Base-by-base conservation (phyloP, 2,797 vertebrate genomes). In the Syngnathus rostellatus region DNA sequence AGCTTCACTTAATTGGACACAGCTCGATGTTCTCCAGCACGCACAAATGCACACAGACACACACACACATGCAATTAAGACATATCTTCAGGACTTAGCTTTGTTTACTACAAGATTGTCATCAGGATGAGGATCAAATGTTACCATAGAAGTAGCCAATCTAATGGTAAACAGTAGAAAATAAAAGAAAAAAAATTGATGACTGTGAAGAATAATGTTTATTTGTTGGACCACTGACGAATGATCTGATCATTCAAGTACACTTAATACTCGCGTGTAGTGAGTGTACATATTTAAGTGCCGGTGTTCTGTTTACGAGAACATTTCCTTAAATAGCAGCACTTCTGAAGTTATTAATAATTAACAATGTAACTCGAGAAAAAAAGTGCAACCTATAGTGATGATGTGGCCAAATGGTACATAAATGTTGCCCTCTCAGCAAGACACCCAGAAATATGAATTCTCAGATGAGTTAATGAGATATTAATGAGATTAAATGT, bases 1-100 rank as follows among this genome's bases (percentile, higher is more conserved):
- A 83, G 77, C 82, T 82, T 65, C 1, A 43, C 59, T 73, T 87
- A 87, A 89, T 85, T 86, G 78, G 80, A 77, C 75, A 74, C 45
- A 45, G 77, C 69, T 77, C 59, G 10, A 50, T 61, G 37, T 9
- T 8, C 37, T 19, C 14, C 40, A 31, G 11, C 45, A 59, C 54
- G 31, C 31, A 31, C 43, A 23, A 37, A 40, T 31, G n/a, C 39
- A 63, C 40, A 48, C 66, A 67, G 1, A 64, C 10, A 43, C 14
- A 2, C 39, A 58, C 65, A 80, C 68, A 77, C 73, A 41, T 43
- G 12, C 14, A 2, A 69, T 53, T 21, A 72, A 62, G 75, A 16
- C 41, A 16, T 50, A 63, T 71, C 68, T 73, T 61, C 53, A 38
- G 46, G 61, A 67, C 41, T 63, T 25, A 5, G 21, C 21, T 54